Base-by-base conservation (phyloP, 1,140 invertebrate genomes). In the Drosophila ficusphila region DNA sequence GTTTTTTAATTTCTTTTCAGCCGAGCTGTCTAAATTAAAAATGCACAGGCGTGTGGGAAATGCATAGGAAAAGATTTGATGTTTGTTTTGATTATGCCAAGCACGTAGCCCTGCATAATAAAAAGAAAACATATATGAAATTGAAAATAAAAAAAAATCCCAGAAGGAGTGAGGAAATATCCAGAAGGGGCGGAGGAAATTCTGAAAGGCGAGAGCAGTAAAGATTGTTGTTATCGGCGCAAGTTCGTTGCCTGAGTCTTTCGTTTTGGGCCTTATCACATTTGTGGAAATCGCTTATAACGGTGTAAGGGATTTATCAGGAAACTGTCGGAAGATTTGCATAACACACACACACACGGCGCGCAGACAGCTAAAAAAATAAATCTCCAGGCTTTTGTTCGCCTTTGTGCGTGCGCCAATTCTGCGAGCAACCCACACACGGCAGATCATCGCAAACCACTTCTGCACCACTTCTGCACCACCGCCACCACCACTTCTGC, bases 241-340 rank as follows among this genome's bases (percentile, higher is more conserved):
- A 61, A 82, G 82, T 88, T 86, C 38, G 82, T 88, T 62, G 77
- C 69, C 74, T 88, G 73, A 88, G 82, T 86, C 83, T 89, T 86
- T 89, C 54, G 77, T 82, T 36, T 51, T n/a, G 38, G 33, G 16
- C 33, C 41, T 82, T 86, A 86, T 86, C 82, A 78, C 58, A 41
- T 86, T 62, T 68, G 77, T 86, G 70, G 82, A 86, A 88, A 86
- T 86, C 82, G 52, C 51, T 52, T 41, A 49, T 76, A 88, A 86
- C 81, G 72, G 81, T 51, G 38, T 12, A 48, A 38, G 60, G 68
- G 54, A 74, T 88, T 86, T 86, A 82, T 88, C 82, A 78, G 74
- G 77, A 86, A 86, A 75, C 23, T 60, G 77, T 23, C 81, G 60
- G 73, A 65, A 67, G 53, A 85, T 86, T 86, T 88, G 81, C 81